A percentile compares a stretch with the other conserved stretches of the same genome.
These are phyloP conservation scores for Reinhardtius hippoglossoides DNA, from an alignment of 2,113 vertebrate genomes.

Conservation along the genomic window DNA sequence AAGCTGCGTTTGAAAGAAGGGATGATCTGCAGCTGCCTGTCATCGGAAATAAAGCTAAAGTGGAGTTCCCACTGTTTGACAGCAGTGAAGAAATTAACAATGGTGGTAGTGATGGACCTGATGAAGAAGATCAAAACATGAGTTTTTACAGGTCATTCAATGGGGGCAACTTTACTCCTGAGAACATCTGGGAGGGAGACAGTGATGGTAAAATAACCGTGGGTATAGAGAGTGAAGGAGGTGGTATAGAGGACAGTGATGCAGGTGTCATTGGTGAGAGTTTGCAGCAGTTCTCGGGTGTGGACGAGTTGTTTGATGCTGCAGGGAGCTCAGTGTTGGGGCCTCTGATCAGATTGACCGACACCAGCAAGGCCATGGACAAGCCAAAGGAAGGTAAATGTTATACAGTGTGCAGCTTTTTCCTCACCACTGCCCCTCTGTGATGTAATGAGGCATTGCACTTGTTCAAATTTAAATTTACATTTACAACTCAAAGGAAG, in stretches of 20 bases:
- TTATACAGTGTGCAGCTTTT: not conserved
- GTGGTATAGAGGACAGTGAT: not conserved
- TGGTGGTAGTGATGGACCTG: not conserved
- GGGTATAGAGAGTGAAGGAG: not conserved
- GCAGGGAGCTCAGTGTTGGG: slow-evolving; percentile 4
- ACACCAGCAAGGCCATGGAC: not conserved
- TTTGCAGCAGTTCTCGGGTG: slow-evolving; percentile 5
- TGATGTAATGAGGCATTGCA: not conserved
- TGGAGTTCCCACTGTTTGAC: not conserved
- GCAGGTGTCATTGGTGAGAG: slow-evolving; percentile 1
- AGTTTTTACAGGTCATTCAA: not conserved
- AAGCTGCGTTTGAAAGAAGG: not conserved
- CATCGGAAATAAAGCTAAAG: not conserved
- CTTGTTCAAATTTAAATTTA: no score
- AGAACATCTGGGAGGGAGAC: not conserved
- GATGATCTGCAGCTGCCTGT: not conserved
- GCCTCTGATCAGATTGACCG: slow-evolving; percentile 36
- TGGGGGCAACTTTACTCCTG: not conserved
- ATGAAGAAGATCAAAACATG: not conserved
- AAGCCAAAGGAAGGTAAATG: slow-evolving; percentile 54
- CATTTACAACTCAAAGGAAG: not conserved
- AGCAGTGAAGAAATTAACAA: not conserved
- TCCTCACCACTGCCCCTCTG: not conserved
- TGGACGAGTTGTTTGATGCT: slow-evolving; percentile 25
- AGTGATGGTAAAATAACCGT: no score